Percentiles rank a stretch among this genome's conserved stretches.
These are phyloP conservation scores for Solenopsis invicta DNA, from an alignment of 1,140 invertebrate genomes.

Conservation along the genomic window DNA sequence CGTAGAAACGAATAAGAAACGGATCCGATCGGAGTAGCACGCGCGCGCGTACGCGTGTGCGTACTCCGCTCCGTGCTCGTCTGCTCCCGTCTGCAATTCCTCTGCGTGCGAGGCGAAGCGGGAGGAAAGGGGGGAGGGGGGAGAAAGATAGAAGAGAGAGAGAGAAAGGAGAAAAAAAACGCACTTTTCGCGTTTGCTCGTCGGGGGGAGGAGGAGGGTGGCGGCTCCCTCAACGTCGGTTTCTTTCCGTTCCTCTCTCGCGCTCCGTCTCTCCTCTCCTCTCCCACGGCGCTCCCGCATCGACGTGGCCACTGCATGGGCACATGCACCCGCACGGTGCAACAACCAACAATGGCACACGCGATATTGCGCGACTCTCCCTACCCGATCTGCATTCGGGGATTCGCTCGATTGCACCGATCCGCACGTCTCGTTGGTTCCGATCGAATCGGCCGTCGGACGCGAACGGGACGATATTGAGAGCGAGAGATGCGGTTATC, in stretches of 20 bases:
- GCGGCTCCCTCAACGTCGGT: neutral
- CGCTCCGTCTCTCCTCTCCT: neutral
- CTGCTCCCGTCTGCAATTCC: neutral
- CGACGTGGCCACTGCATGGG: conserved; percentile 38
- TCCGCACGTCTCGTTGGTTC: too few species aligned
- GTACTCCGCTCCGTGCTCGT: too few species aligned
- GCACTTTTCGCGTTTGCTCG: conserved; percentile 39
- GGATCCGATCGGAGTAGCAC: neutral
- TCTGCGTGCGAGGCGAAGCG: neutral
- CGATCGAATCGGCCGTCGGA: neutral
- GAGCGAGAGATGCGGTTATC: neutral
- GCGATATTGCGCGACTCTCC: conserved; percentile 18
- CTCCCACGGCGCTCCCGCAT: conserved; percentile 26
- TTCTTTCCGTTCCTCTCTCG: conserved; percentile 25
- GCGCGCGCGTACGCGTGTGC: neutral
- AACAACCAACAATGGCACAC: conserved; percentile 59
- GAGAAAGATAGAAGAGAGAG: neutral
- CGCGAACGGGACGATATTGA: neutral
- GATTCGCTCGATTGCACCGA: neutral
- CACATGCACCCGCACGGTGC: conserved; percentile 32
- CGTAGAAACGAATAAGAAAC: too few species aligned
- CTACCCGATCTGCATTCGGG: neutral
- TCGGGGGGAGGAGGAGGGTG: neutral
- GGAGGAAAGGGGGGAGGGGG: too few species aligned
- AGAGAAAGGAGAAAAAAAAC: neutral